Evolutionary conservation across 2,888 invertebrate genomes (phyloP).

Genomic region (Xanthorhoe spadicearia): DNA sequence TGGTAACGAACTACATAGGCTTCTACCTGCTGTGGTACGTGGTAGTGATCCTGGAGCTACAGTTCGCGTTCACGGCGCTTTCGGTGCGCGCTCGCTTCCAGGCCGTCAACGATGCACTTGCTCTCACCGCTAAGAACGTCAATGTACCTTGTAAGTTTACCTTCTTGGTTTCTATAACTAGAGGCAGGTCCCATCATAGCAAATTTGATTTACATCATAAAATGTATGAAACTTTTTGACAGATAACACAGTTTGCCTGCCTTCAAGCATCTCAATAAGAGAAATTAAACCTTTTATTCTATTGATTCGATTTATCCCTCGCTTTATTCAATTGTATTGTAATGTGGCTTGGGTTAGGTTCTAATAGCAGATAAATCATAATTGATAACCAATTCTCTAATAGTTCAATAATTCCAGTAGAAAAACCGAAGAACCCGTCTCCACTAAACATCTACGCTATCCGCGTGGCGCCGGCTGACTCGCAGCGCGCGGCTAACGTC

Average conservation of each 20-base stretch:
- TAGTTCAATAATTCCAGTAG: conserved; percentile 56
- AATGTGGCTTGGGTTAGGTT: no score
- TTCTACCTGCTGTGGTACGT: conserved; percentile 86
- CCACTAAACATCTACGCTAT: conserved; percentile 75
- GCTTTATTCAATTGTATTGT: no score
- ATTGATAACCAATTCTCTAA: background rate
- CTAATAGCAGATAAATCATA: no score
- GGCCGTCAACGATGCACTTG: conserved; percentile 81
- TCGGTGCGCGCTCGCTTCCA: conserved; percentile 83
- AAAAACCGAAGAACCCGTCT: conserved; percentile 58
- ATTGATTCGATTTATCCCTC: no score
- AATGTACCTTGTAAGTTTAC: conserved; percentile 61
- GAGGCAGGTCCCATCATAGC: no score
- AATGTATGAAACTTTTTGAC: no score
- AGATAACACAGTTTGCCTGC: no score
- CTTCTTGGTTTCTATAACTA: no score
- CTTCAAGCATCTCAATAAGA: no score
- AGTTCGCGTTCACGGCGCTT: conserved; percentile 85
- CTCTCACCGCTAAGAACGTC: conserved; percentile 70
- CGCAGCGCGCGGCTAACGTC: conserved; percentile 61
- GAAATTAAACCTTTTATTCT: no score
- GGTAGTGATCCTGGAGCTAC: conserved; percentile 84
- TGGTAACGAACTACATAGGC: conserved; percentile 82
- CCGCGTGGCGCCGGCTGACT: conserved; percentile 56
- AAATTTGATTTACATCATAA: no score